Percentiles rank a stretch among this genome's conserved stretches.
Conservation (phyloP, 2,797 vertebrate genomes). For the Kryptolebias ocellatus region DNA sequence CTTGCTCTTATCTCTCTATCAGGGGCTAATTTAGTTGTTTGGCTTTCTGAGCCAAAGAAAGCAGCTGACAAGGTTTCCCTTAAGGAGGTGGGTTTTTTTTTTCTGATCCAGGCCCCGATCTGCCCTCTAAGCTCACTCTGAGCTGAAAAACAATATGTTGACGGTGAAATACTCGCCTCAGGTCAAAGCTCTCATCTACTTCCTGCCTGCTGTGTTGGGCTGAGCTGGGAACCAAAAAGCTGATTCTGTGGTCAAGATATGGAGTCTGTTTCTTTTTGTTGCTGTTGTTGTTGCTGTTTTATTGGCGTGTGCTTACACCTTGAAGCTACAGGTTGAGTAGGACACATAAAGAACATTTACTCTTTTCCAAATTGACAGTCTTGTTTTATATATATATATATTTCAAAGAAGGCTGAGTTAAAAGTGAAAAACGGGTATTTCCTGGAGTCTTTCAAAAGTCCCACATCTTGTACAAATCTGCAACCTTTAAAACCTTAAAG, state of each 20-base stretch:
- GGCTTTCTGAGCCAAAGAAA: constrained; percentile 30
- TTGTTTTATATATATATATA: not conserved
- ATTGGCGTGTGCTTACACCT: not conserved
- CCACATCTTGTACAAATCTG: not conserved
- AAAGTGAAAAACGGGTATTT: not conserved
- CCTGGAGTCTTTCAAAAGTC: not conserved
- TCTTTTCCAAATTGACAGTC: not conserved
- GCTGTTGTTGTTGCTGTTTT: no score
- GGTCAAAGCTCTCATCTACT: constrained; percentile 43
- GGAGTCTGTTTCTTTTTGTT: not conserved
- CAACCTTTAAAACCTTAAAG: not conserved
- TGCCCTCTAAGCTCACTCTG: constrained; percentile 5
- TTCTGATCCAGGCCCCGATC: constrained; percentile 42
- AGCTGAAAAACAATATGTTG: constrained; percentile 31
- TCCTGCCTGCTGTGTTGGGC: constrained; percentile 21
- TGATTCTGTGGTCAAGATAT: constrained; percentile 12
- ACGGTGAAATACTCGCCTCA: constrained; percentile 22
- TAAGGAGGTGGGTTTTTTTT: constrained; percentile 27
- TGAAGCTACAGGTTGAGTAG: not conserved
- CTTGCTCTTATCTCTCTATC: constrained; percentile 36
- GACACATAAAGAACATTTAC: not conserved
- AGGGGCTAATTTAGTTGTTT: constrained; percentile 47
- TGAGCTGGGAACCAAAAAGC: constrained; percentile 7
- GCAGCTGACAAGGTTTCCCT: constrained; percentile 39
- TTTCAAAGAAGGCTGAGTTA: not conserved